Evolutionary conservation across 1,140 invertebrate genomes (phyloP), one percentile per base, ranked within the genome.

Genomic region (Neoseiulus cucumeris): DNA sequence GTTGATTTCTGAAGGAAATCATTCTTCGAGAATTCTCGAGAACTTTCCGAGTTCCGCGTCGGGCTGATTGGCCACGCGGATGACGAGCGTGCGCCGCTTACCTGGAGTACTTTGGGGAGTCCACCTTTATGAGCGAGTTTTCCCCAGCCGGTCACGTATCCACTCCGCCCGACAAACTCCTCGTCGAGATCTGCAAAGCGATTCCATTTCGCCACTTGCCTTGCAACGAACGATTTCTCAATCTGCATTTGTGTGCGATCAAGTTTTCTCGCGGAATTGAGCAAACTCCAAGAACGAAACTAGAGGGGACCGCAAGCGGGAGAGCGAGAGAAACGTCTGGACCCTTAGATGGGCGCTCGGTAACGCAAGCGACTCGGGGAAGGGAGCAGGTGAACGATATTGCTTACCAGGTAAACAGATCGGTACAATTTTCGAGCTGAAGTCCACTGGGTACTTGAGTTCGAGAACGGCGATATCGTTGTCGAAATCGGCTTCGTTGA

Each of bases 101-200:
- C 51, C 51, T 59, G 51, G 25, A 59, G 33, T 29, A 59, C 20
- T 25, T 59, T 59, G 17, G 51, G 51, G 5, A 59, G 51, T 25
- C 51, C 51, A 18, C 51, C 51, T 25, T 59, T 59, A 33, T 59
- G 51, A 25, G 51, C 51, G 25, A 66, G 59, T 42, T 66, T 66
- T 66, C 66, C 66, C 66, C 66, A 66, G 1, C 66, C 66, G 55
- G 66, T 65, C 59, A 66, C 51, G 29, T 64, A 44, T 28, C 66
- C 66, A 18, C 42, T 66, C 25, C 28, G 28, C 14, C 66, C 66
- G 7, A 66, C 66, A 1, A 66, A 66, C 28, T 66, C 28, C 55
- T 66, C 66, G 17, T 64, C 66, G n/a, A 30, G 66, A 59, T 66
- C 55, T 65, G 66, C 41, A 42, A 66, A 64, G 17, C 59, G 42